Evolutionary conservation across 35 echinoderm and acorn worm genomes (phyloP), one percentile per base, ranked within the genome.

Genomic region (Hemicentrotus pulcherrimus): DNA sequence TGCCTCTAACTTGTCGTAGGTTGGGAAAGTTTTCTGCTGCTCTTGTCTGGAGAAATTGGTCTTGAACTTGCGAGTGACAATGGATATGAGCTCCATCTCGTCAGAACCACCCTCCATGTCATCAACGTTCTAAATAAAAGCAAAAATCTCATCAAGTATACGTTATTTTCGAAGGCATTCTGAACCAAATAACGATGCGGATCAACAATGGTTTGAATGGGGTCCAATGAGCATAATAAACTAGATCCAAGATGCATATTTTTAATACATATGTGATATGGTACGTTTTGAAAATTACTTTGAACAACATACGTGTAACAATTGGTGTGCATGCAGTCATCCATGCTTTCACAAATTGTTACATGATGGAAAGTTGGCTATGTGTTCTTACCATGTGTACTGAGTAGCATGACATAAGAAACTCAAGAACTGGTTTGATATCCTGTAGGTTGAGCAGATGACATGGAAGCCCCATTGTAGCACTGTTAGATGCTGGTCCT

Each of bases 1-100:
- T 95, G 96, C 98, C 98, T 99, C 98, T 30, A 99, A 91, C 65
- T 99, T 99, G 71, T 99, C 98, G 96, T 99, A 99, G 30, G 96
- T 97, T 22, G 98, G 98, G 78, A 96, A 99, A 46, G 97, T 99
- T 52, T 97, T 99, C 91, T 99, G 98, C 65, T 99, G 95, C 91
- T 99, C 97, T 88, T 99, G 98, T 65, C 96, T 97, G 13, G 86
- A 32, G 60, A 99, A 99, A 32, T 94, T 33, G 33, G 94, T 93
- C 94, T 97, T 99, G 78, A 99, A 99, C 94, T 96, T 97, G n/a
- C 96, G 86, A 47, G 96, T 96, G 8, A 97, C 97, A 85, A 98
- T 95, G 31, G 96, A 94, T 32, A 97, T 92, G 35, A 99, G 93
- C 70, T 99, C 98, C 98, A 99, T 99, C 92, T 99, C 98, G 95